These are phyloP conservation scores for Nasua narica DNA, from an alignment of 2,797 vertebrate genomes.

Conservation along the genomic window DNA sequence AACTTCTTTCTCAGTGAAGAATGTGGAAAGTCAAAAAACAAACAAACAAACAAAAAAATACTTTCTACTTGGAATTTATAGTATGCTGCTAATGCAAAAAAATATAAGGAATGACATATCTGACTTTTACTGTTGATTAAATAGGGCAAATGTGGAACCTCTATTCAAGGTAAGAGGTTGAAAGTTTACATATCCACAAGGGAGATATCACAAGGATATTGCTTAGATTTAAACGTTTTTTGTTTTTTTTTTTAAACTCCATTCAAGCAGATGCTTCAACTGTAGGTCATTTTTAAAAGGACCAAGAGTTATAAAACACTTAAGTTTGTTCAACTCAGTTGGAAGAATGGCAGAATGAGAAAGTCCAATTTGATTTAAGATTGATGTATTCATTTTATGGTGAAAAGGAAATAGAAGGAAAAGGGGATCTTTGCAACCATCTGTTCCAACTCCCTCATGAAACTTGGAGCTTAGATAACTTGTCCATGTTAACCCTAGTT, in stretches of 20 bases:
- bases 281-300: constrained; percentile 55
- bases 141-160: constrained; percentile 73
- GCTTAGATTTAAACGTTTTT: neutral
- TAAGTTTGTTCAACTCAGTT: constrained; percentile 53
- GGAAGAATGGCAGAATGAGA: constrained; percentile 35
- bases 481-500: neutral
- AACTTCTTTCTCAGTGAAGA: constrained; percentile 75
- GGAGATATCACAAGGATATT: constrained; percentile 51
- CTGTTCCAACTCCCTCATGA: neutral
- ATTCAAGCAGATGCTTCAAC: constrained; percentile 48
- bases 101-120: constrained; percentile 67
- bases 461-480: neutral
- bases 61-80: constrained; percentile 75
- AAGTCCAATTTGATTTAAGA: constrained; percentile 30
- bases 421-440: neutral
- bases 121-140: constrained; percentile 77
- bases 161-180: constrained; percentile 72
- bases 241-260: neutral
- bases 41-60: neutral
- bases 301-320: constrained; percentile 44
- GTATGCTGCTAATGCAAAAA: constrained; percentile 74
- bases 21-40: constrained; percentile 67
- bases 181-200: constrained; percentile 70
- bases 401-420: constrained; percentile 27
- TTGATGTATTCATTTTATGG: constrained; percentile 16